Evolutionary conservation across 2,888 invertebrate species (phyloP), one percentile per base, ranked within the genome.

Genomic region (Nyleta sp.): DNA sequence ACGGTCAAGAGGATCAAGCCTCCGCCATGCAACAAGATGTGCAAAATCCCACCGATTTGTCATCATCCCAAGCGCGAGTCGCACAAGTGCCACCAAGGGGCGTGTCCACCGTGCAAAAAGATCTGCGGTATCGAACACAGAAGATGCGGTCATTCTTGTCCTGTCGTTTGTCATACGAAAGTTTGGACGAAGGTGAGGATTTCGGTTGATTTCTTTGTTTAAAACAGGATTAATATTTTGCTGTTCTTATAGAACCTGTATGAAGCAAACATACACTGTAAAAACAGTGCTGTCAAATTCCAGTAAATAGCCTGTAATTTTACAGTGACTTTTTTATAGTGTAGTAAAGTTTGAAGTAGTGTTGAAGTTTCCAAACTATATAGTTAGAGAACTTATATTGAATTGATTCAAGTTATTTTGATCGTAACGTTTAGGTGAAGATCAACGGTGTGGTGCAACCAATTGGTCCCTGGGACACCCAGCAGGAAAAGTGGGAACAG

Each of bases 101-200:
- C 94, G 31, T 98, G 97, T 87, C 96, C 97, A 0, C 94, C 95
- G 0, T 98, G 98, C 87, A 92, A 92, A 76, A 95, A 96, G 84
- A 91, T 93, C 38, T 98, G 98, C 89, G 92, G 92, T 8, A 93
- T 95, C 85, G 83, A 68, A 42, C 89, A 88, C 84, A 90, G 91
- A 24, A 91, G 89, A 46, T 96, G 96, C 88, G 91, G 91, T 0
- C 97, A 97, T 87, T 88, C 91, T 2, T 97, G 97, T 89, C 92
- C 92, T 64, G 92, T 93, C 0, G 88, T 91, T n/a, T 98, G 97
- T 87, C 97, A 97, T 89, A 93, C 94, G 40, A 93, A 94, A 81
- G 95, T 96, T 0, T 92, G 94, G 80, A 93, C 95, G 1, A 93
- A 94, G 77, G 93, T 78, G 22, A 64, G 7, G 4, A 24, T 24